Evolutionary conservation across 2,888 invertebrate genomes (phyloP).

Genomic region (Neoscelio sp.): DNA sequence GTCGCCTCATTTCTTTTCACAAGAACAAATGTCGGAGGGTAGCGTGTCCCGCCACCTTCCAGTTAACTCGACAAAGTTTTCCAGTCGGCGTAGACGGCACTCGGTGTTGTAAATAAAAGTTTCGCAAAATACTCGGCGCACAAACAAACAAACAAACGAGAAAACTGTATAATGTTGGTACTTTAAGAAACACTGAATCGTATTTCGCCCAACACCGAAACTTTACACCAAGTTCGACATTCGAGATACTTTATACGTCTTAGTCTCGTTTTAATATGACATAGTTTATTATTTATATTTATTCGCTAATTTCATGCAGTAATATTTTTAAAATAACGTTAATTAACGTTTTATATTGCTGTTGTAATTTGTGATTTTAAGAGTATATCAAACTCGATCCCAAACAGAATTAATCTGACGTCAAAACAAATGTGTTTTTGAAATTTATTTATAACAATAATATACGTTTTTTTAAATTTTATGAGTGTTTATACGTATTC

Average conservation of each 20-base stretch:
- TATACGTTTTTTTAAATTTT: too few relatives aligned
- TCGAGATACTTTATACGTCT: slow-evolving; percentile 49
- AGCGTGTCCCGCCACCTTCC: slow-evolving; percentile 25
- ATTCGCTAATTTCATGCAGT: neutral
- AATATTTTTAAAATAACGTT: too few relatives aligned
- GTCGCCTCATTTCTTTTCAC: slow-evolving; percentile 41
- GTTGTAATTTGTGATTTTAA: too few relatives aligned
- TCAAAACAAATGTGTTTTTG: too few relatives aligned
- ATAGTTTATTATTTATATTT: slow-evolving; percentile 2
- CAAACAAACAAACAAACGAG: slow-evolving; percentile 52
- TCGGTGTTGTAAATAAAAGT: slow-evolving; percentile 62
- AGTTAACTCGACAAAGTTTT: slow-evolving; percentile 55
- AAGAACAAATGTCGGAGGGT: slow-evolving; percentile 44
- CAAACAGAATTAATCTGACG: too few relatives aligned
- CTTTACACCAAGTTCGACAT: slow-evolving; percentile 42
- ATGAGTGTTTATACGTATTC: too few relatives aligned
- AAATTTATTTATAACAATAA: too few relatives aligned
- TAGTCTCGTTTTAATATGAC: slow-evolving; percentile 46
- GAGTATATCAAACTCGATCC: too few relatives aligned
- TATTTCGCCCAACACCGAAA: slow-evolving; percentile 46
- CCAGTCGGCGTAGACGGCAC: slow-evolving; percentile 14
- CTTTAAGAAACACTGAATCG: slow-evolving; percentile 51
- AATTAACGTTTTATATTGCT: too few relatives aligned
- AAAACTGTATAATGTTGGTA: slow-evolving; percentile 59
- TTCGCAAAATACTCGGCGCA: slow-evolving; percentile 45